phyloP scores from a whole-genome alignment of 2,888 invertebrate genomes.

The Cetonia aurata region DNA sequence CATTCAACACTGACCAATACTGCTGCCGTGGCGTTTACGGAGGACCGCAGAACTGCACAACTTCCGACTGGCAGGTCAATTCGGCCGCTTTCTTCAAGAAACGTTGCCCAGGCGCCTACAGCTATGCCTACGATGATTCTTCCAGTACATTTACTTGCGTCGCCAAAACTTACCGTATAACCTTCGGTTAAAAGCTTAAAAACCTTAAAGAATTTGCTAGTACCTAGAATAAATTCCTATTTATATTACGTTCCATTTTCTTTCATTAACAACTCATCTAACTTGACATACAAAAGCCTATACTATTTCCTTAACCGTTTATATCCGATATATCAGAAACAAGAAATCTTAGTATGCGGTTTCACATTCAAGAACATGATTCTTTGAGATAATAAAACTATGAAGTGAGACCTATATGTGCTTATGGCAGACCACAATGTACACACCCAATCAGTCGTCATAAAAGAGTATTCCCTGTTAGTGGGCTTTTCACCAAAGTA shows the following conservation, averaged over 20 bases:
- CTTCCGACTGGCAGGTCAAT: slow-evolving; percentile 55
- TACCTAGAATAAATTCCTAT: no score
- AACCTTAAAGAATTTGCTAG: no score
- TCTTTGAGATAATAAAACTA: background rate
- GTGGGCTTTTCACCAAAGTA: no score
- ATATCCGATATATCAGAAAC: no score
- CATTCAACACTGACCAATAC: slow-evolving; percentile 66
- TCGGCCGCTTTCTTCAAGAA: slow-evolving; percentile 63
- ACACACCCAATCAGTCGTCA: slow-evolving; percentile 80
- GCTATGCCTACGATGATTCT: slow-evolving; percentile 69
- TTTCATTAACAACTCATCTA: no score
- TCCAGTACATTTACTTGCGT: slow-evolving; percentile 68
- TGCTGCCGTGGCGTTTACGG: slow-evolving; percentile 66
- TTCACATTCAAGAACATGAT: no score
- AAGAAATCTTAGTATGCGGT: no score
- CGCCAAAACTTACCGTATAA: slow-evolving; percentile 57
- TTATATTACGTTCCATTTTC: background rate
- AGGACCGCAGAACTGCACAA: slow-evolving; percentile 64
- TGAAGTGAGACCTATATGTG: slow-evolving; percentile 76
- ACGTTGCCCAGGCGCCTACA: slow-evolving; percentile 69
- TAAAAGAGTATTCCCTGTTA: slow-evolving; percentile 73
- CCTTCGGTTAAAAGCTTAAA: slow-evolving; percentile 60
- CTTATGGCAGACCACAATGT: slow-evolving; percentile 81
- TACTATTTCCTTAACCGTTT: background rate
- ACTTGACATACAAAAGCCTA: background rate